Percentiles rank a stretch among this genome's conserved stretches.
Conservation (phyloP, 1,140 invertebrate species). For the Ooceraea biroi region DNA sequence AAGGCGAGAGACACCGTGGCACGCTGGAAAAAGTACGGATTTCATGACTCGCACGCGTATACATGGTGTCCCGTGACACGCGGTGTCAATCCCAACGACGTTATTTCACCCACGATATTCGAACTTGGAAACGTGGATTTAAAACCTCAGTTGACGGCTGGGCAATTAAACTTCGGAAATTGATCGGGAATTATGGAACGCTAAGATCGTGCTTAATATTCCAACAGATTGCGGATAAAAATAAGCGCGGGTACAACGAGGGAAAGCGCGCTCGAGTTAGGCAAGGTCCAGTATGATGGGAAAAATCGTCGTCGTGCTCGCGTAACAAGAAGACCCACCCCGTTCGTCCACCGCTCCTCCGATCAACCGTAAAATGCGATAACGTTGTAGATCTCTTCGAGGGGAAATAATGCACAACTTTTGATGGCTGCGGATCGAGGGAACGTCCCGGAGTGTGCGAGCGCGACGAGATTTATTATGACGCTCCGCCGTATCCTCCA, state of each 20-base stretch:
- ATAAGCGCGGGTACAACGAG: not conserved
- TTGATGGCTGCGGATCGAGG: constrained; percentile 43
- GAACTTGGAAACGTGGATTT: too few relatives aligned
- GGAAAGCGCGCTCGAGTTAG: not conserved
- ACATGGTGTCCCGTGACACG: not conserved
- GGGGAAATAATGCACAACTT: constrained; percentile 62
- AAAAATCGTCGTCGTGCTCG: constrained; percentile 18
- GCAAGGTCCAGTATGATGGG: not conserved
- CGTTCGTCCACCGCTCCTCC: constrained; percentile 35
- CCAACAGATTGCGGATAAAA: not conserved
- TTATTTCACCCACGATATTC: too few relatives aligned
- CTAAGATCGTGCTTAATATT: not conserved
- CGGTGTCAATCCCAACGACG: constrained; percentile 5
- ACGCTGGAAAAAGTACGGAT: constrained; percentile 45
- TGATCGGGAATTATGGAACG: too few relatives aligned
- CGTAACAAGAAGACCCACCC: constrained; percentile 11
- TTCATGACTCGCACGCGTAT: constrained; percentile 24
- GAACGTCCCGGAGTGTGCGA: not conserved
- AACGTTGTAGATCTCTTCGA: constrained; percentile 55
- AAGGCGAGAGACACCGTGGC: constrained; percentile 63
- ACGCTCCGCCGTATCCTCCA: constrained; percentile 38
- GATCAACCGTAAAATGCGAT: constrained; percentile 58
- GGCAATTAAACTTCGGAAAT: too few relatives aligned
- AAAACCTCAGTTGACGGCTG: too few relatives aligned
- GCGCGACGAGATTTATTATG: constrained; percentile 54